phyloP scores from a whole-genome alignment of 2,797 vertebrate species.

The Oryzias sinensis region DNA sequence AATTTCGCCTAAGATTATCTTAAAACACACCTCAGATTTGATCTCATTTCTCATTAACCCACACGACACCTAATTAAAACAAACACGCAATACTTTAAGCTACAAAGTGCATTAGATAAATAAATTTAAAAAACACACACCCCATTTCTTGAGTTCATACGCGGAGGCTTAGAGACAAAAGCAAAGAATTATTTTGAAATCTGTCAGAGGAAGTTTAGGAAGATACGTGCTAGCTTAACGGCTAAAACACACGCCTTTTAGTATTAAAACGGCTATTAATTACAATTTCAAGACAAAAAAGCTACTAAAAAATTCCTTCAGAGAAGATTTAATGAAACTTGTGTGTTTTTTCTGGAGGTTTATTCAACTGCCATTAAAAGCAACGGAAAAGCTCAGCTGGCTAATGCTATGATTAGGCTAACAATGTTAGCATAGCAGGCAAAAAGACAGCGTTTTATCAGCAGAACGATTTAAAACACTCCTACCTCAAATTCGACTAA shows the following conservation, averaged over 20 bases:
- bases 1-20: too few relatives aligned
- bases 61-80: not conserved
- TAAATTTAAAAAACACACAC: not conserved
- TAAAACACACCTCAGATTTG: not conserved
- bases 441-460: constrained; percentile 28
- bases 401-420: constrained; percentile 63
- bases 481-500: constrained; percentile 48
- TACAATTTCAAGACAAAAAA: not conserved
- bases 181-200: constrained; percentile 55
- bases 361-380: constrained; percentile 21
- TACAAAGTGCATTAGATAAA: too few relatives aligned
- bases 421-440: constrained; percentile 58
- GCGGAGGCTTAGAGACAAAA: not conserved
- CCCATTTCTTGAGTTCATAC: not conserved
- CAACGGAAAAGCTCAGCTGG: constrained; percentile 19
- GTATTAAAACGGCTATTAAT: constrained; percentile 13
- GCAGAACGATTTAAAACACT: not conserved
- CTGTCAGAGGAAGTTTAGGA: not conserved
- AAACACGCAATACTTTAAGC: too few relatives aligned
- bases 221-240: constrained; percentile 30
- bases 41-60: not conserved
- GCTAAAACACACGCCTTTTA: constrained; percentile 3
- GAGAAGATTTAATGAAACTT: not conserved
- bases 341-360: constrained; percentile 1
- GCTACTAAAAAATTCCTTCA: not conserved